Evolutionary conservation across 2,888 invertebrate species (phyloP).

Genomic region (Dryomyza anilis): DNA sequence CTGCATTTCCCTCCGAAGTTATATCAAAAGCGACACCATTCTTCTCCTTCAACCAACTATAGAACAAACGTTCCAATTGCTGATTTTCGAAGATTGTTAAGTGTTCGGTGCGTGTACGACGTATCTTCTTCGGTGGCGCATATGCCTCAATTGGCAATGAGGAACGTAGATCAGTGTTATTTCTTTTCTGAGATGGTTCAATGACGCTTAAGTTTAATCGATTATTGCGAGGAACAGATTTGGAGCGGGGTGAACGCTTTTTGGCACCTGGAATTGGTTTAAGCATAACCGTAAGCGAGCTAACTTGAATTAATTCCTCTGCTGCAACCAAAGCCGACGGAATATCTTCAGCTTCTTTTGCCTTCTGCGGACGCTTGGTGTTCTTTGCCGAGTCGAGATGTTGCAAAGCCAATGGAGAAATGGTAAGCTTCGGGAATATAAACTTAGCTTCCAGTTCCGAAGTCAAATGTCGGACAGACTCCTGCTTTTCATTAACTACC

Average conservation of each 20-base stretch:
- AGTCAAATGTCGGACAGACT: constrained; percentile 46
- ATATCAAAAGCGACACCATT: constrained; percentile 51
- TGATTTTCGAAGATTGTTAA: constrained; percentile 49
- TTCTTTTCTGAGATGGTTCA: constrained; percentile 42
- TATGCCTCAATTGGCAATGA: constrained; percentile 47
- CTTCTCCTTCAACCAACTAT: constrained; percentile 50
- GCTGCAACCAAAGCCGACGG: neutral
- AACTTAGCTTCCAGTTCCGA: constrained; percentile 46
- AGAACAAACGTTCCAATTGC: no score
- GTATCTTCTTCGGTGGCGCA: constrained; percentile 54
- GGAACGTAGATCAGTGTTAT: constrained; percentile 40
- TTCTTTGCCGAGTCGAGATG: neutral
- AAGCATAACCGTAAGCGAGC: constrained; percentile 47
- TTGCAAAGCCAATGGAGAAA: constrained; percentile 13
- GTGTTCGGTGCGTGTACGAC: constrained; percentile 50
- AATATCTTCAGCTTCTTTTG: constrained; percentile 29
- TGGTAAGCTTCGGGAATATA: constrained; percentile 6
- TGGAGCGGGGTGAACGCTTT: neutral
- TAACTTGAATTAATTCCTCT: constrained; percentile 40
- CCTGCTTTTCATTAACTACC: constrained; percentile 45
- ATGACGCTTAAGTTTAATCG: constrained; percentile 23
- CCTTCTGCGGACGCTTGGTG: constrained; percentile 17
- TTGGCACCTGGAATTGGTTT: constrained; percentile 43
- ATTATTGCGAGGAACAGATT: neutral
- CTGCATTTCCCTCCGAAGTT: constrained; percentile 37